Base-by-base conservation (phyloP, 2,113 vertebrate species). In the Phylloscopus trochiloides region DNA sequence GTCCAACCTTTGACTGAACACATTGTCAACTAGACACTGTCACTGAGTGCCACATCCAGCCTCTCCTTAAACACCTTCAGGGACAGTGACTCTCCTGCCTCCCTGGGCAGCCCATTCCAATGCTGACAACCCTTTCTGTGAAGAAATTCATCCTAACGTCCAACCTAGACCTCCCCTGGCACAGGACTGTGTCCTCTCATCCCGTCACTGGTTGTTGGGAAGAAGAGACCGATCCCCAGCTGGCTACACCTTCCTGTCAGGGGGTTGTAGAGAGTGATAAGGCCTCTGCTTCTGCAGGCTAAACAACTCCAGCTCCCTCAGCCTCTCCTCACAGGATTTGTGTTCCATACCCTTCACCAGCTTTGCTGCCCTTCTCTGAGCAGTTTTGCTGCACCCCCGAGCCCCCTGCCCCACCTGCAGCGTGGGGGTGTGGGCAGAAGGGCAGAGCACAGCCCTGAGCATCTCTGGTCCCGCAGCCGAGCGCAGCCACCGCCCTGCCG, bases 381-480 rank as follows among this genome's bases (percentile, higher is more conserved):
- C 42, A 2, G 29, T 50, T 66, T 12, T 28, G 2, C 6, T 20
- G 32, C 43, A 12, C 5, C 40, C 48, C n/a, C 0, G 0, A 54
- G 17, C 29, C 52, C 50, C 52, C 67, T n/a, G n/a, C 43, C 36
- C 7, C 36, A 3, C 15, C 28, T 1, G 0, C 15, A 10, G 43
- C 0, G 0, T 4, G 29, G 36, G 29, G 4, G 2, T 11, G 19
- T 32, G 63, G 3, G 3, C 29, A 18, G 52, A 18, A 25, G 10
- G 67, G 52, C 57, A 55, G 52, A 63, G 43, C 77, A 6, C 47
- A 32, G 47, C 70, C 47, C 73, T 40, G 59, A 72, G 62, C 66
- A 7, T 24, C 82, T 59, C 58, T 9, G 4, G 3, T 59, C 78
- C 71, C 1, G 0, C 32, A 34, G 76, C 42, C 5, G 14, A 34